Percentiles rank a stretch among this genome's conserved stretches.
Conservation (phyloP, 2,888 invertebrate genomes). For the Hydroisotoma schaefferi region DNA sequence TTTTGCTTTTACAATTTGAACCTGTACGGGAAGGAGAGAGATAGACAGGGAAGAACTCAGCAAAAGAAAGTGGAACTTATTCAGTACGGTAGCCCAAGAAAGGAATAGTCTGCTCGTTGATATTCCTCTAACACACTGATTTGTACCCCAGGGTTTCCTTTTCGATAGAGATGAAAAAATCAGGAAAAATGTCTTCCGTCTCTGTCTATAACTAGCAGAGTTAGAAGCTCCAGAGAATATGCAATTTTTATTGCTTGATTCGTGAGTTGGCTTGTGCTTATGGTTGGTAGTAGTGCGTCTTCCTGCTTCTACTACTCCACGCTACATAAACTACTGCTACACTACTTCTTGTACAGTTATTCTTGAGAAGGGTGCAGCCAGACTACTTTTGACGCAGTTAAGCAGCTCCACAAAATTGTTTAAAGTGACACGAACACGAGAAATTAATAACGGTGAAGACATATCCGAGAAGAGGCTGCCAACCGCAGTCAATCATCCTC, state of each 20-base stretch:
- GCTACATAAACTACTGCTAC: no score
- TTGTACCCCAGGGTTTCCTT: constrained; percentile 10
- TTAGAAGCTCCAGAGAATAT: constrained; percentile 1
- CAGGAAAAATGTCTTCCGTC: constrained; percentile 1
- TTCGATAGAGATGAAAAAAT: neutral
- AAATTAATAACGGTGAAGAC: constrained; percentile 1
- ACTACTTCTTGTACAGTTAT: no score
- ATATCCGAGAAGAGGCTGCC: neutral
- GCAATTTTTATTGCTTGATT: constrained; percentile 6
- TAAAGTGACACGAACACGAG: constrained; percentile 7
- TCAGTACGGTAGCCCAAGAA: no score
- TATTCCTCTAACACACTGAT: constrained; percentile 6
- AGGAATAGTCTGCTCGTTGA: no score
- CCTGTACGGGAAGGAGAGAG: no score
- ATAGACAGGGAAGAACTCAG: neutral
- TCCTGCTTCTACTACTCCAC: no score
- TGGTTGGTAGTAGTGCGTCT: no score
- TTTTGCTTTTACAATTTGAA: no score
- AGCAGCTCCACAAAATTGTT: neutral
- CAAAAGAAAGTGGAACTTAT: neutral
- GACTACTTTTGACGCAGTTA: neutral
- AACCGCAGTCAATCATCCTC: constrained; percentile 2
- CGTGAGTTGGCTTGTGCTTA: no score
- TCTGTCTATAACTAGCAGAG: neutral
- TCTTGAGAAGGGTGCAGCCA: neutral